Evolutionary conservation across 2,888 invertebrate genomes (phyloP).

Genomic region (Abrostola tripartita): DNA sequence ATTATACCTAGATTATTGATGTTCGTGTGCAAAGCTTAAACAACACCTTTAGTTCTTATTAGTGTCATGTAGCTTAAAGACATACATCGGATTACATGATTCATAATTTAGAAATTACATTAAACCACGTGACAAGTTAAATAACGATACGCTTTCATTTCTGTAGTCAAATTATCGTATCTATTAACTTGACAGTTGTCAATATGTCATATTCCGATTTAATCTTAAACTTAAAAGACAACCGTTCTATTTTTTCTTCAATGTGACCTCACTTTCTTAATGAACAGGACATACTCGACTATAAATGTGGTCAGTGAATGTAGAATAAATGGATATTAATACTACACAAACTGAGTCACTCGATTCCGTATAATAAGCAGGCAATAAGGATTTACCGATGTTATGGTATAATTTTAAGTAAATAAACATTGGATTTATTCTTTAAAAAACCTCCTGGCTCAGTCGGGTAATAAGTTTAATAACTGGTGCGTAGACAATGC

Average conservation of each 20-base stretch:
- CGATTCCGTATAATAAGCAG: constrained; percentile 27
- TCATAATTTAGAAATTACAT: constrained; percentile 16
- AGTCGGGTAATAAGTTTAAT: too few species aligned
- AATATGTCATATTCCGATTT: constrained; percentile 21
- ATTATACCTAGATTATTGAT: neutral
- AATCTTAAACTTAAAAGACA: constrained; percentile 20
- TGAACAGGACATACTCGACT: constrained; percentile 46
- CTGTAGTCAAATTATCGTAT: constrained; percentile 12
- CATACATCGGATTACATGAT: neutral
- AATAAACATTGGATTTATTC: neutral
- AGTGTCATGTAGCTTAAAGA: too few species aligned
- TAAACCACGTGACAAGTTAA: constrained; percentile 8
- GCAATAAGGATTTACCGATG: constrained; percentile 7
- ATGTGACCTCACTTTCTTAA: constrained; percentile 50
- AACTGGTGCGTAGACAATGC: too few species aligned
- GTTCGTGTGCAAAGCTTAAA: too few species aligned
- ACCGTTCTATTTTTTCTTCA: constrained; percentile 10
- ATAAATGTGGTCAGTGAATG: constrained; percentile 36
- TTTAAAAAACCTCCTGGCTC: neutral
- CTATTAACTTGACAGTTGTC: constrained; percentile 45
- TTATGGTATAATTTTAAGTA: constrained; percentile 9
- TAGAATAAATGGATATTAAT: constrained; percentile 38
- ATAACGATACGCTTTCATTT: constrained; percentile 23
- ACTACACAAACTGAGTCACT: constrained; percentile 32
- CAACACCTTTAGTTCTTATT: too few species aligned